Percentiles rank a stretch among this genome's conserved stretches.
Conservation (phyloP, 2,113 vertebrate genomes). For the mouse (Mus musculus) region DNA sequence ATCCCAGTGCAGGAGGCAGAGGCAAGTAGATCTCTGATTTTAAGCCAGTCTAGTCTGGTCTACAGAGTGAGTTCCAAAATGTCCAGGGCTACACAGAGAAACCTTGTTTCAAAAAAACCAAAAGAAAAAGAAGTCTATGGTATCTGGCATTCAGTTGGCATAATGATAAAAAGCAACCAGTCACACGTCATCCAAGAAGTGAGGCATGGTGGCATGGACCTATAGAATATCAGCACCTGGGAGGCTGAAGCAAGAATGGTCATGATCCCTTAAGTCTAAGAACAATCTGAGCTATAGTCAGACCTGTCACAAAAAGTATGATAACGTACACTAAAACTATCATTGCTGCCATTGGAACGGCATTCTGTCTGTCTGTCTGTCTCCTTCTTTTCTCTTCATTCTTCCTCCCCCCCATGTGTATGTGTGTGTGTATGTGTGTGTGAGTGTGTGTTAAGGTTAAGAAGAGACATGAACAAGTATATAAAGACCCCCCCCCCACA, state of each 20-base stretch:
- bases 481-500: background rate
- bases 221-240: background rate
- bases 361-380: background rate
- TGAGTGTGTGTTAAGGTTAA: background rate
- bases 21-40: background rate
- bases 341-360: background rate
- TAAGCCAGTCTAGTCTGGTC: background rate
- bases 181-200: background rate
- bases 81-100: no score
- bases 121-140: no score
- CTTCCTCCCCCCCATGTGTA: no score
- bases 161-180: background rate
- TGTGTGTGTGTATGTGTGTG: background rate
- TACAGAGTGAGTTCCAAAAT: background rate
- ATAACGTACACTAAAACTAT: background rate
- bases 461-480: background rate
- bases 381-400: no score
- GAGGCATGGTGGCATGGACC: background rate
- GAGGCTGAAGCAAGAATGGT: background rate
- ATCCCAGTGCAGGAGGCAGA: background rate
- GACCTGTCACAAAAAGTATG: background rate
- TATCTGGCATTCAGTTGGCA: background rate
- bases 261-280: background rate
- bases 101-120: no score
- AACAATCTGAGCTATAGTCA: background rate